Evolutionary conservation across 1,140 invertebrate genomes (phyloP).

Genomic region (Sminthurinus signatus): DNA sequence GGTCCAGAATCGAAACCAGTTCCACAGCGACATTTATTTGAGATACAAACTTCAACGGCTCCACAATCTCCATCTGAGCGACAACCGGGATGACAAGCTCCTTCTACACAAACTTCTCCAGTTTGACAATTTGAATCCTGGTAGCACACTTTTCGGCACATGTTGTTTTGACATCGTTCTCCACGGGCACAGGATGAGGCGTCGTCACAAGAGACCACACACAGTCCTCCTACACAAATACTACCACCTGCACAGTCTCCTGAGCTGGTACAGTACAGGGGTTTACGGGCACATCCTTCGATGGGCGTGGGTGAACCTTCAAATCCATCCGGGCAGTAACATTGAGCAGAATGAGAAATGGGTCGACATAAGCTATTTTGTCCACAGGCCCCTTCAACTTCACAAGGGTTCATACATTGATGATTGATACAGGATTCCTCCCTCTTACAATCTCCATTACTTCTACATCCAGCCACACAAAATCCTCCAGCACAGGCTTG

Average conservation of each 20-base stretch:
- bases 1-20: conserved; percentile 61
- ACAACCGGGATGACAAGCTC: conserved; percentile 74
- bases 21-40: conserved; percentile 67
- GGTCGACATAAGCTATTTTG: conserved; percentile 71
- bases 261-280: conserved; percentile 56
- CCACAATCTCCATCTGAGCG: conserved; percentile 71
- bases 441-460: conserved; percentile 66
- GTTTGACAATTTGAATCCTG: conserved; percentile 79
- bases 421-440: conserved; percentile 73
- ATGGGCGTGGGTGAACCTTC: conserved; percentile 79
- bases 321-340: conserved; percentile 73
- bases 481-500: conserved; percentile 72
- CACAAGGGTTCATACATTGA: conserved; percentile 73
- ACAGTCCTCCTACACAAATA: conserved; percentile 64
- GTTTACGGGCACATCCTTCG: conserved; percentile 75
- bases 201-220: conserved; percentile 65
- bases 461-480: conserved; percentile 66
- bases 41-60: conserved; percentile 68
- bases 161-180: conserved; percentile 68
- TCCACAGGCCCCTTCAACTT: conserved; percentile 66
- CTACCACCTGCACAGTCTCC: conserved; percentile 64
- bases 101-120: conserved; percentile 79
- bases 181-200: conserved; percentile 67
- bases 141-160: conserved; percentile 78
- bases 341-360: conserved; percentile 46